Base-by-base conservation (phyloP, 2,113 vertebrate genomes). In the Dipodomys spectabilis region DNA sequence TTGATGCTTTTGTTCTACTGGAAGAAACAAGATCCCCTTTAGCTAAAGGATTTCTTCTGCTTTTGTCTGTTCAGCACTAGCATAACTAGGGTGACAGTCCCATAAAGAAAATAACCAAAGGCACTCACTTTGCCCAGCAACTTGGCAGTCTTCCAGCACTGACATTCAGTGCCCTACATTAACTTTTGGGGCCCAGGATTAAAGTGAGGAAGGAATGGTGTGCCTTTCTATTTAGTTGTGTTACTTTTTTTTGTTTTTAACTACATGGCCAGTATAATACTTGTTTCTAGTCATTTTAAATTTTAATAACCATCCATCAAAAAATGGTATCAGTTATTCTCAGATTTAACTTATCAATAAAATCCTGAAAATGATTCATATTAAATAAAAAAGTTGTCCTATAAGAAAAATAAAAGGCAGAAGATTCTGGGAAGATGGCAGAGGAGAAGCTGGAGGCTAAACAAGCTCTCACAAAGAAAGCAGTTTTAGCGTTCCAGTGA, bases 91-190 rank as follows among this genome's bases (percentile, higher is more conserved):
- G 62, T 82, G 82, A 88, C n/a, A 10, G 84, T 44, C 71, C 95
- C 87, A 92, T 89, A 89, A 95, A 91, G 83, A 82, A 93, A 94
- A 82, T 57, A 64, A 86, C 72, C 83, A 53, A 85, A 93, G 78
- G 92, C 32, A 45, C 62, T 93, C 53, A 53, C 39, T 94, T 80
- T 39, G 25, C 65, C 86, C 75, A 57, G 30, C 20, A 65, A 45
- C 57, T 28, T 86, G 67, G 75, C 93, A 3, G 62, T 11, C 27
- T 8, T 89, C 69, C 79, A 86, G 39, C 28, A 49, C 2, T 35
- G 85, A 62, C 81, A 84, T 65, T 83, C n/a, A 7, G 0, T 60
- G 85, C 53, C 64, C 69, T 53, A 9, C 67, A 64, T 90, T 72
- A 91, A 79, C 27, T 79, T n/a, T 22, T n/a, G 62, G 45, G 53